These are phyloP conservation scores for Bombus sylvicola DNA, from an alignment of 1,140 invertebrate species.

Conservation along the genomic window DNA sequence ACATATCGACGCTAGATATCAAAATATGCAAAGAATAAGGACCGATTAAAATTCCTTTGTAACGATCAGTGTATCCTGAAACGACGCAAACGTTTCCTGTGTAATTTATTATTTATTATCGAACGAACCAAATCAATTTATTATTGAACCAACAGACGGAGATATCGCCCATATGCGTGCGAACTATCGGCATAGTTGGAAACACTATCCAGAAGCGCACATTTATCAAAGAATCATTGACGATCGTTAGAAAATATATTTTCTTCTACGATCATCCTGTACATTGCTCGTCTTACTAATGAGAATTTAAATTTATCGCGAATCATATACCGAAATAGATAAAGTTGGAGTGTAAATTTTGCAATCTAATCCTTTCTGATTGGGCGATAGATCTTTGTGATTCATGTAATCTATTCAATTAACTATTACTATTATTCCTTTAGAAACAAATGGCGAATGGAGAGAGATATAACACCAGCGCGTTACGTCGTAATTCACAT, in stretches of 20 bases:
- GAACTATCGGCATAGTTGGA: neutral
- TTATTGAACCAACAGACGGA: slow-evolving; percentile 47
- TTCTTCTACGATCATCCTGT: neutral
- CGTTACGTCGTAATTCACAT: neutral
- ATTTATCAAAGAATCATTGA: neutral
- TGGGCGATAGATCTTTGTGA: too few relatives aligned
- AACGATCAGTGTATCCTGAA: too few relatives aligned
- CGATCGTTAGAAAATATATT: neutral
- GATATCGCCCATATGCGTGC: slow-evolving; percentile 36
- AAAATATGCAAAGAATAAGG: too few relatives aligned
- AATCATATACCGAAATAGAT: neutral
- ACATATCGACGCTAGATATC: too few relatives aligned
- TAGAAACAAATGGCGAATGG: neutral
- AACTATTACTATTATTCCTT: neutral
- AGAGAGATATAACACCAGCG: too few relatives aligned
- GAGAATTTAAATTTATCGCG: neutral
- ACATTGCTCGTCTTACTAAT: neutral
- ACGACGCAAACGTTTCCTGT: too few relatives aligned
- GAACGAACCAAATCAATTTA: slow-evolving; percentile 26
- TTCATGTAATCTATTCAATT: neutral
- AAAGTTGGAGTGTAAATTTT: neutral
- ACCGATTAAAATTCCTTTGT: too few relatives aligned
- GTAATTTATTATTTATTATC: too few relatives aligned
- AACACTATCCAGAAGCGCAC: neutral
- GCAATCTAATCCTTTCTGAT: neutral